Base-by-base conservation (phyloP, 2,888 invertebrate species). In the Heliconius cydno region DNA sequence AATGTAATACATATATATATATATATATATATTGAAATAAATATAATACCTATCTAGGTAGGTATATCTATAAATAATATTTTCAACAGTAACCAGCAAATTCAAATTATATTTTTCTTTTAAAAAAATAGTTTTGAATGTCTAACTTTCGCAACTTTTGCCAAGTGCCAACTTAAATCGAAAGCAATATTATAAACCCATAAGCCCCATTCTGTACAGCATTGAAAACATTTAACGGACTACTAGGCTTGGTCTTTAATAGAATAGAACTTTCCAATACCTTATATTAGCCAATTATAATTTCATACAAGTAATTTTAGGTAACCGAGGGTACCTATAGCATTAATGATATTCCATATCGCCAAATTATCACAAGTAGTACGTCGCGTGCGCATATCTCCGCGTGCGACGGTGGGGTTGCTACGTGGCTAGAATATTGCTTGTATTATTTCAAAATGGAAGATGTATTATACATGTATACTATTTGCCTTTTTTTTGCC, bases 371-470 rank as follows among this genome's bases (percentile, higher is more conserved):
- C 60, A 79, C 68, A 72, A 78, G 79, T 57, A 71, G 76, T 75
- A 30, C 65, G 84, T 87, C 90, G 89, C 89, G 91, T 90, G 89
- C 92, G 88, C 93, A 93, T 94, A 92, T 90, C 87, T 92, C 87
- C 90, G 90, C 93, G 92, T 92, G 85, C 90, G 90, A 89, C 90
- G 91, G 91, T 87, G 88, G 88, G 86, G 84, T 80, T 79, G 80
- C 86, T 85, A 93, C 92, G 92, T 91, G 90, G 81, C 85, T 84
- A 86, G 93, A 89, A 93, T 93, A 85, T 86, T 86, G 80, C 84
- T 82, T 46, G 66, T 60, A 67, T 22, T 66, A 52, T 80, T 82
- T 75, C 79, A 67, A 80, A 76, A 77, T 76, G 12, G 67, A 66
- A 79, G 30, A 80, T 76, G 28, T 78, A 73, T 30, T 57, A n/a